phyloP scores from a whole-genome alignment of 2,113 vertebrate genomes.

The Candoia aspera region DNA sequence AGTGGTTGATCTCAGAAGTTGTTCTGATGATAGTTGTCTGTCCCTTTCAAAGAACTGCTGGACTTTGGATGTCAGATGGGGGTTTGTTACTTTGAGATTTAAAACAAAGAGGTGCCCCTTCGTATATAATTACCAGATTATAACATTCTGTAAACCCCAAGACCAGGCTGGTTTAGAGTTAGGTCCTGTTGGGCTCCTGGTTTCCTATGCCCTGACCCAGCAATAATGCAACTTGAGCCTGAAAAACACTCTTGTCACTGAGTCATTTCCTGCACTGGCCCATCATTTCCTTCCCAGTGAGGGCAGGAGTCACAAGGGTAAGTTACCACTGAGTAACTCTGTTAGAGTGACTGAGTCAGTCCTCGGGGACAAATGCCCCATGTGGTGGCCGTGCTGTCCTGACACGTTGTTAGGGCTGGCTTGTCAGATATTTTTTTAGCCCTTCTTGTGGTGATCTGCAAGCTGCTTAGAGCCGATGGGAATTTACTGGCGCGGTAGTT shows the following conservation, averaged over 20 bases:
- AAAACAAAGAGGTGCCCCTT: not conserved
- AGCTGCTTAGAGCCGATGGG: not conserved
- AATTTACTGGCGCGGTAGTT: not conserved
- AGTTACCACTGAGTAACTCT: not conserved
- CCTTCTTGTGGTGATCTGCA: not conserved
- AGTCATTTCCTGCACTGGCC: not conserved
- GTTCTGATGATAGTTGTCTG: not conserved
- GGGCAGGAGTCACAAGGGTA: not conserved
- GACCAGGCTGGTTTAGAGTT: not conserved
- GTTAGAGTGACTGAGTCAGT: no score
- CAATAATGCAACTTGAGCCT: not conserved
- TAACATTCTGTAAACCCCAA: not conserved
- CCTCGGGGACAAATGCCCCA: no score
- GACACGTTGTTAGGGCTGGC: not conserved
- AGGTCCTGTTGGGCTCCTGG: not conserved
- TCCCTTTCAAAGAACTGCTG: not conserved
- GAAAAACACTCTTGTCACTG: rapidly evolving
- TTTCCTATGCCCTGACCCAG: not conserved
- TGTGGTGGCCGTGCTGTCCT: no score
- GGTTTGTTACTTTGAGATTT: not conserved
- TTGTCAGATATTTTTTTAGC: not conserved
- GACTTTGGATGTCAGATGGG: not conserved
- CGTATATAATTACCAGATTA: not conserved
- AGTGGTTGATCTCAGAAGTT: not conserved
- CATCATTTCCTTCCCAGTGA: not conserved